A percentile compares a stretch with the other conserved stretches of the same genome.
Evolutionary conservation across 2,113 vertebrate species (phyloP).

Genomic region (Chelonoidis abingdonii): DNA sequence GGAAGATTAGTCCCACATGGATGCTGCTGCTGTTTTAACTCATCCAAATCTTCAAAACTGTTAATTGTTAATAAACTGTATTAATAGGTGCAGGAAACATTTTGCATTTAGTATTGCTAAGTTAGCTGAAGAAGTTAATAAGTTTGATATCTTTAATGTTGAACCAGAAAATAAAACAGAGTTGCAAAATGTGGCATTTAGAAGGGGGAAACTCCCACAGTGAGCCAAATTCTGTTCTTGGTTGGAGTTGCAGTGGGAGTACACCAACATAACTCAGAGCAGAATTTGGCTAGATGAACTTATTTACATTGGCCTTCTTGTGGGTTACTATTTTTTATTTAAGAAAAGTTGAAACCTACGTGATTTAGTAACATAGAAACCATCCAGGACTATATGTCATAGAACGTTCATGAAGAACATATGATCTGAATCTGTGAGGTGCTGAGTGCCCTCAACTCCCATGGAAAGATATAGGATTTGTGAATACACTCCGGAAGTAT

Average conservation of each 20-base stretch:
- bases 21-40: constrained; percentile 74
- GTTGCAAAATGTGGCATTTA: constrained; percentile 35
- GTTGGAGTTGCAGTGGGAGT: not conserved
- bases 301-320: not conserved
- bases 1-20: constrained; percentile 73
- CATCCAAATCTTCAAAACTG: constrained; percentile 67
- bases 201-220: not conserved
- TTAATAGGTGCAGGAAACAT: constrained; percentile 73
- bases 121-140: constrained; percentile 64
- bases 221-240: constrained; percentile 28
- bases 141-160: constrained; percentile 36
- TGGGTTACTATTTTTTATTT: constrained; percentile 4
- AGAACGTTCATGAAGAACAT: constrained; percentile 4
- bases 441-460: not conserved
- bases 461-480: not conserved
- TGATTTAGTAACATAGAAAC: not conserved
- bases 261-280: not conserved
- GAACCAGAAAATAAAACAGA: constrained; percentile 56
- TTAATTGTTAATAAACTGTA: constrained; percentile 73
- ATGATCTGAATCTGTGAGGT: not conserved
- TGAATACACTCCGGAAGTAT: not conserved
- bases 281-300: not conserved
- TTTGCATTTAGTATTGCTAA: constrained; percentile 72
- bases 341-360: not conserved
- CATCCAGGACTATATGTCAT: not conserved